phyloP scores from a whole-genome alignment of 2,888 invertebrate species.

The Andrena minutula region DNA sequence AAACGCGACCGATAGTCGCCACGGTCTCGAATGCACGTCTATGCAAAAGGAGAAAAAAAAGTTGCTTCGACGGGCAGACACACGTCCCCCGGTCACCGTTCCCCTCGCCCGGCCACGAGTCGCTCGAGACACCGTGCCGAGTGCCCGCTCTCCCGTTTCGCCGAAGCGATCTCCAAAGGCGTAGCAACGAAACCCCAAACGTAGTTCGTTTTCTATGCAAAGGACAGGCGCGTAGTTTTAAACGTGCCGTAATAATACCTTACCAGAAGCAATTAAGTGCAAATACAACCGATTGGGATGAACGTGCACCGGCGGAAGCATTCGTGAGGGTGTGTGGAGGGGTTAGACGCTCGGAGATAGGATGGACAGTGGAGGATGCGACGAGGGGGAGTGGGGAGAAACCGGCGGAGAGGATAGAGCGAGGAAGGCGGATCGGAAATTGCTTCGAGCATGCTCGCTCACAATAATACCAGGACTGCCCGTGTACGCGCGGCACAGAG shows the following conservation, averaged over 20 bases:
- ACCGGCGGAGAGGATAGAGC: constrained; percentile 45
- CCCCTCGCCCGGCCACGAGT: neutral
- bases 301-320: constrained; percentile 55
- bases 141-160: constrained; percentile 14
- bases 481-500: constrained; percentile 16
- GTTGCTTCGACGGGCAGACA: neutral
- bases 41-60: neutral
- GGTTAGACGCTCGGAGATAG: constrained; percentile 31
- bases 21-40: neutral
- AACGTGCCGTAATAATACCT: constrained; percentile 65
- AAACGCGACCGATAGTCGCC: neutral
- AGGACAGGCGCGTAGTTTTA: constrained; percentile 48
- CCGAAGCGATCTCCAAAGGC: constrained; percentile 1
- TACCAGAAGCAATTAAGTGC: constrained; percentile 70
- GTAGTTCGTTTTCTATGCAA: constrained; percentile 31
- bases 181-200: constrained; percentile 11
- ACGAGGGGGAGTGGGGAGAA: constrained; percentile 14
- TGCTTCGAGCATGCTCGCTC: constrained; percentile 69
- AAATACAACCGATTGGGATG: constrained; percentile 66
- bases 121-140: neutral
- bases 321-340: constrained; percentile 1
- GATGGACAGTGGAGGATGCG: constrained; percentile 38
- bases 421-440: constrained; percentile 70
- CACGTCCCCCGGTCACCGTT: neutral
- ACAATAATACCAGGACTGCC: constrained; percentile 55